Base-by-base conservation (phyloP, 2,113 vertebrate species). In the Ailuropoda melanoleuca region DNA sequence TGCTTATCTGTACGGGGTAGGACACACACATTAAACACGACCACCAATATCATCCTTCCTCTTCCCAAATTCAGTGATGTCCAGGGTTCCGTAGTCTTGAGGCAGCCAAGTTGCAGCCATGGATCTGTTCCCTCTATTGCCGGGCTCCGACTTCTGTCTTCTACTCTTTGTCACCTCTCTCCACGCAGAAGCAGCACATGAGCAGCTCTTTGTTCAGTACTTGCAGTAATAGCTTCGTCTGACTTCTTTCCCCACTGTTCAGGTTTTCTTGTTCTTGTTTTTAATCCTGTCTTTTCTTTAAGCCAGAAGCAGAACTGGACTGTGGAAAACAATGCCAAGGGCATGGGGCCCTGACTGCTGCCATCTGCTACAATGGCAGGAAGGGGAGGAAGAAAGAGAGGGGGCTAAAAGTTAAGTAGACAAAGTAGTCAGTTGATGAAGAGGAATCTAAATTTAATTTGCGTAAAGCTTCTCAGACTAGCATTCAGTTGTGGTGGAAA, bases 261-360 rank as follows among this genome's bases (percentile, higher is more conserved):
- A 50, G 17, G n/a, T 39, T 29, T 66, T 29, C n/a, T 43, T 13
- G 10, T 29, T 14, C 9, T 82, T 46, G 2, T 26, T 37, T 18
- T 8, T 14, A 37, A 64, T 46, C n/a, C 88, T 80, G 17, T 60
- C 66, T 91, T 92, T 84, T 89, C 60, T 62, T 75, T 39, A 82
- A 95, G 55, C 60, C 62, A 72, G 66, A 80, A 97, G 75, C 92
- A 75, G 89, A 91, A 50, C 29, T 37, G 43, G 60, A 95, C 15
- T 66, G 26, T n/a, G 43, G 89, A 50, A 84, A 86, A 68, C 31
- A 58, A 46, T 62, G 62, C 53, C 26, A 46, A 74, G 66, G 37
- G 23, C 31, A 23, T 0, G 15, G 43, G 90, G 64, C 17, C 39
- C 24, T 62, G 50, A 72, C 1, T 50, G 24, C 4, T 9, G 2